Base-by-base conservation (phyloP, 2,888 invertebrate genomes). In the Chaitophorus viminalis region DNA sequence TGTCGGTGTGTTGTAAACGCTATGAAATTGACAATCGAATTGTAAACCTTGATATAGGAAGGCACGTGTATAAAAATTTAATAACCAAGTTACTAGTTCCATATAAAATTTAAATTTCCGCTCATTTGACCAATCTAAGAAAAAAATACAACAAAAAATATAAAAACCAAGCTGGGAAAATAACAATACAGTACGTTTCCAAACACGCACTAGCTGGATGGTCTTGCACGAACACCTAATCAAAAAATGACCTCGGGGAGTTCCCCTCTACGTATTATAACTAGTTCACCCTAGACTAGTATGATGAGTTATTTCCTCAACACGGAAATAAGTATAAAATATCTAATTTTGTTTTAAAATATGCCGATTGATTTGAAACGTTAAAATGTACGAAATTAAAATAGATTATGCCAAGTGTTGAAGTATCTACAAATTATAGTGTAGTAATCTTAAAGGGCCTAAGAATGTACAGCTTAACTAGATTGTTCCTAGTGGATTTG, bases 91-190 rank as follows among this genome's bases (percentile, higher is more conserved):
- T 33, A 39, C 31, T 70, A 52, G 72, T 82, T 82, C n/a, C 36
- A n/a, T 54, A 85, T 77, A 68, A 39, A 85, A 77, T 85, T 77
- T 77, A 33, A 85, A 85, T 85, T 77, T 85, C 76, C 76, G 83
- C 65, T 77, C 52, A 65, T 85, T 68, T n/a, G 77, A 11, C 68
- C 33, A 29, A 68, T 33, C 31, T 5, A 21, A 46, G 52, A 52
- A 72, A 79, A 65, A 33, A 52, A 25, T n/a, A 29, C 29, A 68
- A 65, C 25, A 25, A 65, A 46, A 65, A 21, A 18, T n/a, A 39
- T 17, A 79, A 70, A 82, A 82, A 54, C 25, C 29, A 21, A 52
- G 36, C 21, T 1, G 21, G 60, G 60, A 77, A 84, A 83, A 65
- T 46, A 84, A 76, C 75, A 84, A 84, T 77, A 76, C 65, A 68